Evolutionary conservation across 1,140 invertebrate genomes (phyloP).

Genomic region (Melipona quadrifasciata): DNA sequence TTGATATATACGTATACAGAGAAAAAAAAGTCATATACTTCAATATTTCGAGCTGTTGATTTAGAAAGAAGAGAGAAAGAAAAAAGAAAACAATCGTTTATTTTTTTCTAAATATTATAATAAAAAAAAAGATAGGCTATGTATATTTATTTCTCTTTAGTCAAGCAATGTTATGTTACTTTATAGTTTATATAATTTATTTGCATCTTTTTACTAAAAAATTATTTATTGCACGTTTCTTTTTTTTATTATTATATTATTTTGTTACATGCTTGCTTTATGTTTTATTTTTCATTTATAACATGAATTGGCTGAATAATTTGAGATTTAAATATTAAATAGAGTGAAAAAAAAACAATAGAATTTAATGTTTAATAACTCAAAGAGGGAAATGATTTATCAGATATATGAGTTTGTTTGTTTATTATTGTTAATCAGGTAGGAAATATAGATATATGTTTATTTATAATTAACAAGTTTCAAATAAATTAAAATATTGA

Average conservation of each 20-base stretch:
- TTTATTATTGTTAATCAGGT: neutral
- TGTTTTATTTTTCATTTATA: conserved; percentile 35
- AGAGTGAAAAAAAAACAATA: neutral
- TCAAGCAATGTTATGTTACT: conserved; percentile 50
- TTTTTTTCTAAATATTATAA: conserved; percentile 28
- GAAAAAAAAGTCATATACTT: conserved; percentile 21
- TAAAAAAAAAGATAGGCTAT: neutral
- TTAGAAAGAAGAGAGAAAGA: neutral
- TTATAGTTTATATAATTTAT: conserved; percentile 59
- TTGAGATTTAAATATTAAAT: neutral
- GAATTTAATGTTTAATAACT: conserved; percentile 1
- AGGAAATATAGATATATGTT: neutral
- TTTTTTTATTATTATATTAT: conserved; percentile 40
- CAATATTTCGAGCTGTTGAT: conserved; percentile 2
- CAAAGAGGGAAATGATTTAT: neutral
- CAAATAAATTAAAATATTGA: too few species aligned
- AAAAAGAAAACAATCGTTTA: conserved; percentile 3
- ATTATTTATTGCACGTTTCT: conserved; percentile 53
- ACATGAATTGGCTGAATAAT: conserved; percentile 25
- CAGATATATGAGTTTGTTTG: neutral
- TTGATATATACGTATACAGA: conserved; percentile 36
- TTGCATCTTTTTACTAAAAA: conserved; percentile 50
- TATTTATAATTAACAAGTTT: neutral
- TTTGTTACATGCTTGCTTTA: conserved; percentile 52
- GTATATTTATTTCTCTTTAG: conserved; percentile 47